Base-by-base conservation (phyloP, 2,113 vertebrate species). In the Callaeas wilsoni region DNA sequence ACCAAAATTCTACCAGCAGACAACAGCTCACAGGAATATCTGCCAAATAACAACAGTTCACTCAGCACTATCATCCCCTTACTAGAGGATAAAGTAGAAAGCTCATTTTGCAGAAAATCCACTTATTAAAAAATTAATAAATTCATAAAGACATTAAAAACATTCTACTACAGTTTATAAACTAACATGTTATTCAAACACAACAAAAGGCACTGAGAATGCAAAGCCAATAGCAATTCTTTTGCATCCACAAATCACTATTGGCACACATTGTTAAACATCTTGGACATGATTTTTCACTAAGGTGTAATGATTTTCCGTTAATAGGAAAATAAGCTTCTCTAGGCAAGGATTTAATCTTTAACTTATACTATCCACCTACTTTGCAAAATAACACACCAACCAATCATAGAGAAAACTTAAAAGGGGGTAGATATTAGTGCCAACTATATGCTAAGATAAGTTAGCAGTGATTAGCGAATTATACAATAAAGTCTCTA, bases 401-500 rank as follows among this genome's bases (percentile, higher is more conserved):
- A 94, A 70, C 13, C 88, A 89, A 83, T 9, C 3, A 11, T 4
- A 86, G 9, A 62, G 46, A 74, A 90, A 91, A 84, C 44, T 78
- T 90, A 32, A 20, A 93, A 86, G 15, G 30, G 44, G 56, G 68
- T 68, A 93, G 92, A 93, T 78, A 90, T 74, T 94, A 80, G 56
- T 50, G 47, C 21, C 57, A 88, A 90, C 87, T 92, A 93, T 59
- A 81, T 84, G 90, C 69, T 85, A 95, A 94, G 53, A 39, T 70
- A 93, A 93, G 47, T 85, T 84, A 86, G 52, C 62, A 71, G 73
- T 77, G 83, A 94, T 94, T 87, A 93, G 92, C 76, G 90, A 95
- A 94, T 96, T 93, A 95, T 49, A 92, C 41, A 93, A 86, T 84
- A 60, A 86, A 84, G 79, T 49, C 68, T 79, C 86, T 78, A 93